Conservation (phyloP, 2,888 invertebrate species). For the Himalopsyche anomala region DNA sequence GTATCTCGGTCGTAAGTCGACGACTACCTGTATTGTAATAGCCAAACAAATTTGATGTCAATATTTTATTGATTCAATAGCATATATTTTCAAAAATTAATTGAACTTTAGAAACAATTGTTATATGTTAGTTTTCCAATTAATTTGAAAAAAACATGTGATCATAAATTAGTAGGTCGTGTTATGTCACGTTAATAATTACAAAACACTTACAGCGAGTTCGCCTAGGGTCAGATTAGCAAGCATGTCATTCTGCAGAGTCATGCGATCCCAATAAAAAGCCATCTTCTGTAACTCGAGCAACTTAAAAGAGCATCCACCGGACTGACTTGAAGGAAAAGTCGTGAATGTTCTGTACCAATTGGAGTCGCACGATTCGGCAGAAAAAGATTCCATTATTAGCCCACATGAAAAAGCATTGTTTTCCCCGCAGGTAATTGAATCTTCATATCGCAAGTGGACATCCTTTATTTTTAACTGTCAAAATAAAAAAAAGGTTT, state of each 20-base stretch:
- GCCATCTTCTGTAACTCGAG: conserved; percentile 92
- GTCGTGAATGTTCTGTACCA: conserved; percentile 88
- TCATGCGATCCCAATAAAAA: conserved; percentile 92
- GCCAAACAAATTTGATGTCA: too few species aligned
- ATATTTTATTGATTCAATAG: too few species aligned
- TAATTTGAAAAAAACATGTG: too few species aligned
- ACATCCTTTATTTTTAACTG: conserved; percentile 95
- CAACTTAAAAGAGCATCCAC: conserved; percentile 88
- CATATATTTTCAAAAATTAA: too few species aligned
- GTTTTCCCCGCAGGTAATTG: conserved; percentile 80
- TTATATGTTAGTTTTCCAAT: too few species aligned
- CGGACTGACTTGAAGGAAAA: conserved; percentile 77
- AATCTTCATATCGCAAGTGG: conserved; percentile 97
- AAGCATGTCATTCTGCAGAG: conserved; percentile 77
- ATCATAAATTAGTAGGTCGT: background rate
- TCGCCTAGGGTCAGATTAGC: conserved; percentile 83
- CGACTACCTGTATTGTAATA: too few species aligned
- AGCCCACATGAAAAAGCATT: conserved; percentile 90
- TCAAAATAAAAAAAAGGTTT: conserved; percentile 65
- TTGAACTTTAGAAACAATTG: too few species aligned
- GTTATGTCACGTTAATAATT: background rate
- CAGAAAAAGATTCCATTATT: conserved; percentile 89
- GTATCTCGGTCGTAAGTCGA: too few species aligned
- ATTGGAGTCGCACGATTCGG: conserved; percentile 93
- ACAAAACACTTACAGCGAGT: conserved; percentile 78